A percentile compares a stretch with the other conserved stretches of the same genome.
phyloP scores from a whole-genome alignment of 2,797 vertebrate species.

The Sebastes iracundus region DNA sequence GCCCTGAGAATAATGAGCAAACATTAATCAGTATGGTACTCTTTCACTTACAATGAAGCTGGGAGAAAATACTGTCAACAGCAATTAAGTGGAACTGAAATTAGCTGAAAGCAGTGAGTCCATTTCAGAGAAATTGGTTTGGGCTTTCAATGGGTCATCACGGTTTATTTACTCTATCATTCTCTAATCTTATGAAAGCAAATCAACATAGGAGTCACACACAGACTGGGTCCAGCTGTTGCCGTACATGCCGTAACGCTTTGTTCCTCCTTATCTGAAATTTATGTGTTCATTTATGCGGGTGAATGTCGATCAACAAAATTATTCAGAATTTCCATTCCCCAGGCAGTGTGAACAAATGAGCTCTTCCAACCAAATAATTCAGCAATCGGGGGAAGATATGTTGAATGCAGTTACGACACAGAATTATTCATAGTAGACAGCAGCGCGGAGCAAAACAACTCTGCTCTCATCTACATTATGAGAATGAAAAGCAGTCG shows the following conservation, averaged over 20 bases:
- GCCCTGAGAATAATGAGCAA: slow-evolving; percentile 27
- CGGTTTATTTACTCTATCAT: neutral
- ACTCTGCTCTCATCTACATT: slow-evolving; percentile 53
- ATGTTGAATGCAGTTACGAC: slow-evolving; percentile 49
- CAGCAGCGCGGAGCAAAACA: slow-evolving; percentile 50
- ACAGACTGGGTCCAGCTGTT: neutral
- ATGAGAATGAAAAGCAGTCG: slow-evolving; percentile 61
- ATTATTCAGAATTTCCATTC: slow-evolving; percentile 60
- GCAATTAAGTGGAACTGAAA: slow-evolving; percentile 34
- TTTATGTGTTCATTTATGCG: slow-evolving; percentile 54
- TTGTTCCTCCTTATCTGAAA: slow-evolving; percentile 30
- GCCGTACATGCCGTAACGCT: neutral
- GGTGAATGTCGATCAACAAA: slow-evolving; percentile 57
- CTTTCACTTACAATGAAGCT: slow-evolving; percentile 32
- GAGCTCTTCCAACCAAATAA: slow-evolving; percentile 64
- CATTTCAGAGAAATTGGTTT: slow-evolving; percentile 10
- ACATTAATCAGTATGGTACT: slow-evolving; percentile 4
- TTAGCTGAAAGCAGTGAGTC: neutral
- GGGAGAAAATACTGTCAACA: slow-evolving; percentile 36
- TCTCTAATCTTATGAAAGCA: slow-evolving; percentile 7
- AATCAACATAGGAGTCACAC: slow-evolving; percentile 1
- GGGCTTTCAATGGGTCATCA: slow-evolving; percentile 17
- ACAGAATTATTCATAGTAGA: slow-evolving; percentile 68
- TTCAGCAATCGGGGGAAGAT: slow-evolving; percentile 45
- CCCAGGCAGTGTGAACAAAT: slow-evolving; percentile 52